Evolutionary conservation across 2,113 vertebrate species (phyloP), one percentile per base, ranked within the genome.

Genomic region (Chlorodrepanis virens): DNA sequence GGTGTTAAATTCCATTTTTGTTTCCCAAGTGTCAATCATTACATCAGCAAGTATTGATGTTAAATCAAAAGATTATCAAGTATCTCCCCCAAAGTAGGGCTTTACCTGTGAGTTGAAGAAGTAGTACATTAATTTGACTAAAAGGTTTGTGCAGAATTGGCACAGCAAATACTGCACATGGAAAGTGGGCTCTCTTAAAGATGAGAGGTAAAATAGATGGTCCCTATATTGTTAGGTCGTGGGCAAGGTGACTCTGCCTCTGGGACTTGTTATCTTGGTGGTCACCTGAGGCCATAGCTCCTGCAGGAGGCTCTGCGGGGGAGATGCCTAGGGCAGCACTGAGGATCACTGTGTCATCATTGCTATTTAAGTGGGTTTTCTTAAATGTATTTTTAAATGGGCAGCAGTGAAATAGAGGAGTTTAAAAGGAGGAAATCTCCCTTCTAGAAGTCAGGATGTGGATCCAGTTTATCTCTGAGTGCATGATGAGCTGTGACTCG

Each of bases 401-500:
- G 22, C 31, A 6, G 6, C 20, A 61, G 49, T 61, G 40, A 77
- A 65, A 23, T 14, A 47, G 42, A 24, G 44, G 31, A 37, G 17
- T 68, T 75, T 19, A 11, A 60, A 59, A 45, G 35, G 31, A 44
- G 12, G 17, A 44, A 11, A 12, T 39, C 39, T 70, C 29, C 28
- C 23, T 50, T 64, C 47, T 84, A 60, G 47, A 31, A 71, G 64
- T 53, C 6, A 4, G 22, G 39, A 20, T 3, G 4, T 35, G 60
- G 27, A 35, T 60, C 1, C 1, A 19, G 39, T 60, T 56, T 47
- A 18, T 56, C 19, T 53, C 27, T 1, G 15, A 31, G 16, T 47
- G 13, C 22, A 0, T 67, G 60, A 6, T 1, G 22, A 68, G 25
- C 67, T 6, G 2, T 57, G 42, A 35, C 12, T 63, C 1, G 5